Evolutionary conservation across 2,888 invertebrate species (phyloP).

Genomic region (Apocheima hispidaria): DNA sequence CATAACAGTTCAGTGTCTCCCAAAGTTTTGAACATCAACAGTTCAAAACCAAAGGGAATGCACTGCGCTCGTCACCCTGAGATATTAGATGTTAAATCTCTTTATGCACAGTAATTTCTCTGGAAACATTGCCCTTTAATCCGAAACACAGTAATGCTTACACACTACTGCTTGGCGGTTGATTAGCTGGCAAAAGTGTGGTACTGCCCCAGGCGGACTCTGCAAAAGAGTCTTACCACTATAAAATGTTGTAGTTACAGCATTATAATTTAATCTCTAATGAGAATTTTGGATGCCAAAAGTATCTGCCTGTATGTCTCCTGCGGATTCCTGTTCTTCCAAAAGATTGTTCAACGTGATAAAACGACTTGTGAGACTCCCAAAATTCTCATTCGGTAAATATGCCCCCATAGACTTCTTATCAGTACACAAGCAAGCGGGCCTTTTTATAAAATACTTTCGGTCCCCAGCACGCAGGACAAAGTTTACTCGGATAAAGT

Average conservation of each 20-base stretch:
- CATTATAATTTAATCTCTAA: not conserved
- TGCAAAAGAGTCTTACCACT: too few species aligned
- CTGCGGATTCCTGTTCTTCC: slow-evolving; percentile 2
- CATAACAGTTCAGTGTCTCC: too few species aligned
- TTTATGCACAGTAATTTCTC: too few species aligned
- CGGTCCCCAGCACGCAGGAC: slow-evolving; percentile 61
- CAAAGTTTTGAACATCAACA: too few species aligned
- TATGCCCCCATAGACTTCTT: slow-evolving; percentile 48
- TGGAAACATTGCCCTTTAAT: too few species aligned
- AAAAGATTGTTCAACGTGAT: slow-evolving; percentile 26
- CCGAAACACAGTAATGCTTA: too few species aligned
- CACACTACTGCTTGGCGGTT: too few species aligned
- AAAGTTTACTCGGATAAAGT: slow-evolving; percentile 70
- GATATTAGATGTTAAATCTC: too few species aligned
- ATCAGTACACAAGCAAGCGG: slow-evolving; percentile 60
- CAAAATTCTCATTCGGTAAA: slow-evolving; percentile 38
- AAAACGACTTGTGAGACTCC: slow-evolving; percentile 28
- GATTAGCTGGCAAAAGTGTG: too few species aligned
- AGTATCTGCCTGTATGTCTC: slow-evolving; percentile 8
- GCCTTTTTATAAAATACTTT: slow-evolving; percentile 68
- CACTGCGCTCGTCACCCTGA: too few species aligned
- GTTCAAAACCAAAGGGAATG: too few species aligned
- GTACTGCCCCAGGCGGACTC: too few species aligned
- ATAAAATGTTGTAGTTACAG: not conserved
- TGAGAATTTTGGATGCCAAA: not conserved